Base-by-base conservation (phyloP, 1,140 invertebrate species). In the Drosophila sproati region DNA sequence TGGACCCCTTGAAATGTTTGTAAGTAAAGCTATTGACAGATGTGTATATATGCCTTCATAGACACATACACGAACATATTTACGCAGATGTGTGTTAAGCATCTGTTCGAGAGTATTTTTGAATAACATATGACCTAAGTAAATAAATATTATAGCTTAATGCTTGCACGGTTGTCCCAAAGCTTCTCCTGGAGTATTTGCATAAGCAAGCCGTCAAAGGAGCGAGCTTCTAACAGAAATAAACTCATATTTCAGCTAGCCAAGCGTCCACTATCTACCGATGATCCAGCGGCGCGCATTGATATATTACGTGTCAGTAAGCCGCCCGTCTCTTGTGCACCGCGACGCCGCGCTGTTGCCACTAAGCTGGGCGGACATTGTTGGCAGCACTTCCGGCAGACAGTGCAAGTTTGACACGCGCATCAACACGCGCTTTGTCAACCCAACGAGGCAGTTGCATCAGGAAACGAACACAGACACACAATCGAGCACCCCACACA, bases 341-440 rank as follows among this genome's bases (percentile, higher is more conserved):
- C 10, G 10, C 3, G 2, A 31, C 32, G 45, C 7, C 31, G 12
- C 6, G 57, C 32, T 41, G 72, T 20, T 20, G 50, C 20, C 56
- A 52, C 29, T 32, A 55, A 32, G 35, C 41, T 3, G 12, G 28
- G 55, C 3, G 45, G 6, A 57, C 70, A 62, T 60, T 69, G 82
- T 70, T 78, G 82, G 73, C 66, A 77, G 57, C 77, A 83, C 77
- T 89, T 87, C 85, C 83, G 83, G 62, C 80, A 72, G 80, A 59
- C 83, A 83, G 83, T 87, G 85, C 85, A 89, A 89, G 80, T 89
- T 89, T 89, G 85, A 89, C 86, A 85, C 85, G 85, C 85, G 85
- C 85, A 85, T 89, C 85, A 89, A 89, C 83, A 87, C 83, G 83
- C 85, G 85, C 85, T 89, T 89, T 89, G 85, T 89, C 85, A 89